Evolutionary conservation across 2,113 vertebrate species (phyloP), one percentile per base, ranked within the genome.

Genomic region (Sinosuthora webbiana): DNA sequence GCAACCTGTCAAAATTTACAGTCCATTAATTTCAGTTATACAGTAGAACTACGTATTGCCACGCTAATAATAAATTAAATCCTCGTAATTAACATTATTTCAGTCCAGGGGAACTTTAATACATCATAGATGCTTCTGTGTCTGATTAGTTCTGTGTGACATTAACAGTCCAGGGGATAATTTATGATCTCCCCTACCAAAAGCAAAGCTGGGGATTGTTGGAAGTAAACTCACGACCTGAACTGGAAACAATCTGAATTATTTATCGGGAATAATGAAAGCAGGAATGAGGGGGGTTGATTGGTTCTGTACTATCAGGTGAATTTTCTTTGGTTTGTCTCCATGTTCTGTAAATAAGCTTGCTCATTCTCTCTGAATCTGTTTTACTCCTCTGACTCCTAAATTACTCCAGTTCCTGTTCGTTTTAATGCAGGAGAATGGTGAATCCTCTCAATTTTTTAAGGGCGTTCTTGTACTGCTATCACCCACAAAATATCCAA

Each of bases 31-130:
- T 96, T 77, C 67, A 57, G 69, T 77, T 89, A 39, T 35, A 47
- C 44, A 74, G 44, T 27, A 83, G 85, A 89, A 71, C 47, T 84
- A 42, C 8, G 8, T 52, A 74, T 93, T 95, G 83, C 73, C 52
- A 70, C 5, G 41, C 86, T 87, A 94, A 88, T 95, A 96, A 96
- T 85, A 76, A 90, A 96, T 90, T 30, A 69, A 94, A 93, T 96
- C 53, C 57, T 94, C 76, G 56, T 92, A 87, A 95, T 97, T 95
- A 97, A 94, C 84, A 67, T 95, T 87, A 92, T 94, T 94, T 73
- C 73, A 80, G 42, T 42, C 23, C 60, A 60, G 42, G 35, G 89
- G 41, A 68, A 71, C n/a, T 81, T 93, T 11, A 63, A 71, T 93
- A 73, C 47, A 92, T 93, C 74, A 89, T 25, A 52, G 78, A 55